Conservation (phyloP, 1,140 invertebrate genomes). For the Geopemphigus sp. region DNA sequence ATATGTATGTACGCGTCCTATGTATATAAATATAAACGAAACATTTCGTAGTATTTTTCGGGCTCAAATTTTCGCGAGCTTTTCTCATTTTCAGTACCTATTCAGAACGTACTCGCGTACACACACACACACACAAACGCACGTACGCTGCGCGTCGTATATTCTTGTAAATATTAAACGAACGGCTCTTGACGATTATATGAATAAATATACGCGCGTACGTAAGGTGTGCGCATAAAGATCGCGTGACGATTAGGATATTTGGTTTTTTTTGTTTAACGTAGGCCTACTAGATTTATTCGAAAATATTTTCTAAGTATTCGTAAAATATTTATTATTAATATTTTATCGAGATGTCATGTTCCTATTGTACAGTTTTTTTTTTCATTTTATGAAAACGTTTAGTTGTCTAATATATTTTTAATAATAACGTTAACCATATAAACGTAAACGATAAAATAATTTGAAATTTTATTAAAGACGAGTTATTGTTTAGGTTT, state of each 20-base stretch:
- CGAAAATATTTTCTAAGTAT: slow-evolving; percentile 5
- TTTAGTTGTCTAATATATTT: slow-evolving; percentile 29
- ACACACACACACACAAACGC: background rate
- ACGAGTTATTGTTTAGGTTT: slow-evolving; percentile 11
- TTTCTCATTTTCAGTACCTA: background rate
- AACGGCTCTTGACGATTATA: background rate
- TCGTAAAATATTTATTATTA: background rate
- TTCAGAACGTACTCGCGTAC: background rate
- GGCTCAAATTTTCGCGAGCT: background rate
- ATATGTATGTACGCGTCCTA: too few relatives aligned
- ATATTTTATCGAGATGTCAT: background rate
- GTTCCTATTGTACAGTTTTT: slow-evolving; percentile 49
- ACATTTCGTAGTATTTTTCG: background rate
- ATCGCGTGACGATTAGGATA: slow-evolving; percentile 1
- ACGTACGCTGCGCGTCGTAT: background rate
- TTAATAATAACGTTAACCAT: slow-evolving; percentile 33
- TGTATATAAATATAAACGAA: too few relatives aligned
- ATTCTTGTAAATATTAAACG: slow-evolving; percentile 21
- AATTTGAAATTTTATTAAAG: background rate
- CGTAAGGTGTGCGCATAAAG: background rate
- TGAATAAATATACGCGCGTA: slow-evolving; percentile 19
- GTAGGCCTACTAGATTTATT: slow-evolving; percentile 21
- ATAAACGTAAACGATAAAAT: background rate
- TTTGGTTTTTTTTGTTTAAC: background rate
- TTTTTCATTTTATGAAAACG: slow-evolving; percentile 7